Percentiles rank a stretch among this genome's conserved stretches.
Evolutionary conservation across 2,797 vertebrate species (phyloP).

Genomic region (Sebastes kiyomatsui): DNA sequence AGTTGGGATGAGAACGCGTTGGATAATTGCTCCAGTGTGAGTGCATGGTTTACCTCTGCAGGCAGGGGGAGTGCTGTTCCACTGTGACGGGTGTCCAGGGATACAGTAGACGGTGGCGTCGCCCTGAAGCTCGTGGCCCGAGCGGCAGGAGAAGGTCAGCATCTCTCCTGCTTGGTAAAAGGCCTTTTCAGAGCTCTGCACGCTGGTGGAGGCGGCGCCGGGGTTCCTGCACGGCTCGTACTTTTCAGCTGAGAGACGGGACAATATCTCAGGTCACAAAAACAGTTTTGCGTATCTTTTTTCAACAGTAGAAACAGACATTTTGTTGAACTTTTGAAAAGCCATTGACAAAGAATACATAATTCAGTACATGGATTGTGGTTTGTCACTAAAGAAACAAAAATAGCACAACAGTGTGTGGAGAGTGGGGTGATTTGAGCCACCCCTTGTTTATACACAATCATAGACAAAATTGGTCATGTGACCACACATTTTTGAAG

Average conservation of each 20-base stretch:
- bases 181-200: conserved; percentile 88
- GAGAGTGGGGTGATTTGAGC: too few relatives aligned
- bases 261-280: not conserved
- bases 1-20: too few relatives aligned
- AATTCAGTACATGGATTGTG: not conserved
- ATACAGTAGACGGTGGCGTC: conserved; percentile 90
- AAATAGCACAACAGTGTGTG: not conserved
- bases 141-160: conserved; percentile 89
- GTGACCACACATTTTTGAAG: too few relatives aligned
- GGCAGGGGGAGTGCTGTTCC: conserved; percentile 91
- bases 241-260: conserved; percentile 84
- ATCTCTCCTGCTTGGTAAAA: conserved; percentile 91
- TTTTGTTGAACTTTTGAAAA: not conserved
- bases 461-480: too few relatives aligned
- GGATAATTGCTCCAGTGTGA: not conserved
- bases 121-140: conserved; percentile 89
- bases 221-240: conserved; percentile 95
- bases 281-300: not conserved
- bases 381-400: not conserved
- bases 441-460: too few relatives aligned
- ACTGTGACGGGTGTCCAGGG: conserved; percentile 94
- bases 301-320: not conserved
- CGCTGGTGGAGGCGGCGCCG: conserved; percentile 87
- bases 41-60: conserved; percentile 85
- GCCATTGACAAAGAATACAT: not conserved